These are phyloP conservation scores for Capreolus pygargus DNA, from an alignment of 2,113 vertebrate species.

Conservation along the genomic window DNA sequence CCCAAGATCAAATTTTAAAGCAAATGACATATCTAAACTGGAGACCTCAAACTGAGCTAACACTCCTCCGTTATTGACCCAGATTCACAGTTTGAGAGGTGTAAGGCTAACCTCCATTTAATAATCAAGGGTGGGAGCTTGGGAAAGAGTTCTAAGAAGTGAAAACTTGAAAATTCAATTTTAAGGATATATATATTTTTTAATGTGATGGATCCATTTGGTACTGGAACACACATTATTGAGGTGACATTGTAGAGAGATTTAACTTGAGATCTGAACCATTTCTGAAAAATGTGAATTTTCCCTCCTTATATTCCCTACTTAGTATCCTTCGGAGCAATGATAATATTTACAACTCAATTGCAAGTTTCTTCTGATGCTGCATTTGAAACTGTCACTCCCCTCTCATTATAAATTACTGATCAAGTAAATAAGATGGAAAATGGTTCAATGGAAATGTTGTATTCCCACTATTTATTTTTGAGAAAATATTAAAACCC, in stretches of 20 bases:
- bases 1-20: background rate
- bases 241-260: background rate
- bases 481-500: constrained; percentile 31
- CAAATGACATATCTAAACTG: background rate
- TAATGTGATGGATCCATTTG: background rate
- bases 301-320: background rate
- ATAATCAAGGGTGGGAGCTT: background rate
- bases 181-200: background rate
- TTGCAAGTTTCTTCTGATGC: background rate
- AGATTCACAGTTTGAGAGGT: background rate
- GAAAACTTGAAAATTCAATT: background rate
- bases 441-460: background rate
- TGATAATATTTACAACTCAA: background rate
- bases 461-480: background rate
- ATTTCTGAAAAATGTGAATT: background rate
- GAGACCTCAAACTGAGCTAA: background rate
- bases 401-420: background rate
- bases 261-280: background rate
- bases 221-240: background rate
- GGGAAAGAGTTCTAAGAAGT: background rate
- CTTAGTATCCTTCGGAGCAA: background rate
- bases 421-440: background rate
- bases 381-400: background rate
- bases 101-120: background rate
- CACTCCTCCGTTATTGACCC: background rate